These are phyloP conservation scores for Apis dorsata DNA, from an alignment of 1,140 invertebrate genomes.

Conservation along the genomic window DNA sequence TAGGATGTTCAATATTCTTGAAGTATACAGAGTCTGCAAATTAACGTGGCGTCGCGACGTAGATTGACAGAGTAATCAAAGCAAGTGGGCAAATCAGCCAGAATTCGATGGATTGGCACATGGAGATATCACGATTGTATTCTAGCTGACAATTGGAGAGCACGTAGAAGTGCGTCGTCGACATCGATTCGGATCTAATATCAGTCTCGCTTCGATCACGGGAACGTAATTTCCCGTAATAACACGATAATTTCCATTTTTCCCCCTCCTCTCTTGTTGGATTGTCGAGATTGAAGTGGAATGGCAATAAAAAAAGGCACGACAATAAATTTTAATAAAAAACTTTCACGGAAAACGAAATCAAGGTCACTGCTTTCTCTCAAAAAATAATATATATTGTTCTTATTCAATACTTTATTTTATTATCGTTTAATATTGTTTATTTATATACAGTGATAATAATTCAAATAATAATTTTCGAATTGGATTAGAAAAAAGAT, in stretches of 20 bases:
- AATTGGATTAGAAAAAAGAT: too few relatives aligned
- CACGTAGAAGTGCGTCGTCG: conserved; percentile 25
- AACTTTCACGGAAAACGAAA: conserved; percentile 3
- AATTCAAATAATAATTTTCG: too few relatives aligned
- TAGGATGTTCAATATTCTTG: not conserved
- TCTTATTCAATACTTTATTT: not conserved
- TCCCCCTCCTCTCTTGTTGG: too few relatives aligned
- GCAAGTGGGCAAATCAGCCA: conserved; percentile 54
- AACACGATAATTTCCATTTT: not conserved
- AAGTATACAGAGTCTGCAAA: conserved; percentile 32
- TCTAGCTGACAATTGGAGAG: conserved; percentile 35
- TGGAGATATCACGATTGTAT: conserved; percentile 48
- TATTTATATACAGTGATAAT: too few relatives aligned
- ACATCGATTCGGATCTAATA: conserved; percentile 20
- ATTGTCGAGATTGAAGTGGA: not conserved
- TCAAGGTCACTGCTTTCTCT: conserved; percentile 4
- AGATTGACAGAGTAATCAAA: conserved; percentile 55
- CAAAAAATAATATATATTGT: not conserved
- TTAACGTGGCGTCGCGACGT: conserved; percentile 46
- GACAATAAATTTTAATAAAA: not conserved
- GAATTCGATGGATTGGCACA: conserved; percentile 57
- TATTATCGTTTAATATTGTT: too few relatives aligned
- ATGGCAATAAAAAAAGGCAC: not conserved
- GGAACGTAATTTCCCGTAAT: conserved; percentile 13
- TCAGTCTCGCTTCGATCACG: conserved; percentile 15